phyloP scores from a whole-genome alignment of 2,797 vertebrate genomes.

The Pagetopsis macropterus region DNA sequence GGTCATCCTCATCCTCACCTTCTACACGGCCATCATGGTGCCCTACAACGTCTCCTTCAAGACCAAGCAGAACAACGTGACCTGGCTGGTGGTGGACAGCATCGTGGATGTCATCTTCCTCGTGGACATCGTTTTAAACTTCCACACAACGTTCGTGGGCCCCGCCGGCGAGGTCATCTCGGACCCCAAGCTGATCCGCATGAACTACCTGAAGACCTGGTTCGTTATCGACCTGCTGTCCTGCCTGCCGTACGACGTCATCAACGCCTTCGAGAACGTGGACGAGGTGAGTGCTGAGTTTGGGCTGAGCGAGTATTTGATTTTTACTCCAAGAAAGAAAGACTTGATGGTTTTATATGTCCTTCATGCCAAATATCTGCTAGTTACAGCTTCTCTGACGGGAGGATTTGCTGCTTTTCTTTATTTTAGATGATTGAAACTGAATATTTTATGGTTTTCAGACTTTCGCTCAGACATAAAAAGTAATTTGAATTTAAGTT shows the following conservation, averaged over 20 bases:
- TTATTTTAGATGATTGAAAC: not conserved
- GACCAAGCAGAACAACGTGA: slow-evolving; percentile 99
- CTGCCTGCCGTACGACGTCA: slow-evolving; percentile 98
- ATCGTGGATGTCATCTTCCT: slow-evolving; percentile 99
- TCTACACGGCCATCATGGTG: slow-evolving; percentile 99
- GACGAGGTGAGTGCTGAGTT: slow-evolving; percentile 91
- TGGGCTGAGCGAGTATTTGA: not conserved
- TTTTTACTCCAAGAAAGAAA: too few relatives aligned
- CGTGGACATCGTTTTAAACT: slow-evolving; percentile 98
- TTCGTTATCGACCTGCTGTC: slow-evolving; percentile 98
- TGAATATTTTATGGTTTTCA: not conserved
- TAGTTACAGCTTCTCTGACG: not conserved
- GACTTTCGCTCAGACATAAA: too few relatives aligned
- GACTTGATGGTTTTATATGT: too few relatives aligned
- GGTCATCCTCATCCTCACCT: slow-evolving; percentile 99
- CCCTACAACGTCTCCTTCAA: slow-evolving; percentile 99
- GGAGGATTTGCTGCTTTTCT: slow-evolving; percentile 7
- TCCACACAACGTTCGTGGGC: slow-evolving; percentile 99
- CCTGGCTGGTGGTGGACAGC: slow-evolving; percentile 98
- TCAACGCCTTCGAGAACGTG: slow-evolving; percentile 99
- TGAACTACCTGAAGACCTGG: slow-evolving; percentile 99
- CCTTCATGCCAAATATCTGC: not conserved
- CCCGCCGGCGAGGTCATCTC: slow-evolving; percentile 98
- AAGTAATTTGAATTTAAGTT: too few relatives aligned
- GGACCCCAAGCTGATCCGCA: slow-evolving; percentile 97